Base-by-base conservation (phyloP, 2,797 vertebrate species). In the Macropodus opercularis region DNA sequence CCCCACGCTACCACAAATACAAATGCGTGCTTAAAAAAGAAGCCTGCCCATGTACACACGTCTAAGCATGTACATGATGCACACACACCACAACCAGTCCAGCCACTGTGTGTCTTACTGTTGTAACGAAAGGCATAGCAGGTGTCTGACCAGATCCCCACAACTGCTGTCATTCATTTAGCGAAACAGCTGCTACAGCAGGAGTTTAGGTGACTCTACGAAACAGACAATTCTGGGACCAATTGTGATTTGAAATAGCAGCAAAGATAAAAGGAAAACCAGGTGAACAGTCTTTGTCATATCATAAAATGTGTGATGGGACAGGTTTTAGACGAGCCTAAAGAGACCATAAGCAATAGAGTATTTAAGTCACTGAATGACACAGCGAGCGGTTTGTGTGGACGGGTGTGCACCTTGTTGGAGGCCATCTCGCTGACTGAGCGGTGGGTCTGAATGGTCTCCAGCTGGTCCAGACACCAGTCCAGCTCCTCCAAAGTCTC, bases 401-500 rank as follows among this genome's bases (percentile, higher is more conserved):
- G 32, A 63, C 63, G 55, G 63, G 62, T 65, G 69, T 36, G 54
- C 59, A 94, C 93, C 92, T 94, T 94, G 82, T 90, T 94, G 61
- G 93, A 94, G 67, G 93, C 93, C 93, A 94, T 94, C 76, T 94
- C 93, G 48, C 93, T 92, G 87, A 93, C 93, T 1, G 92, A 93
- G 68, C 93, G 93, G 70, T 94, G 92, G 26, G 94, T 95, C 87
- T 94, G 94, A 75, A 95, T 84, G 50, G 93, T 93, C 85, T 94
- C 94, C 85, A 95, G 82, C 86, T 94, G 94, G 85, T 94, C 93
- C 86, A 94, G 81, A 89, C 93, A 95, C 94, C 94, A 95, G 86
- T 95, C 94, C 79, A 95, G 87, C 85, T 95, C 94, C 76, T 94
- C 93, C 89, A 95, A 86, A 79, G 94, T 95, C 90, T 95, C 94